These are phyloP conservation scores for Chrysogorgia sp. DNA, from an alignment of 92 coral and sea anemone genomes.

Conservation along the genomic window DNA sequence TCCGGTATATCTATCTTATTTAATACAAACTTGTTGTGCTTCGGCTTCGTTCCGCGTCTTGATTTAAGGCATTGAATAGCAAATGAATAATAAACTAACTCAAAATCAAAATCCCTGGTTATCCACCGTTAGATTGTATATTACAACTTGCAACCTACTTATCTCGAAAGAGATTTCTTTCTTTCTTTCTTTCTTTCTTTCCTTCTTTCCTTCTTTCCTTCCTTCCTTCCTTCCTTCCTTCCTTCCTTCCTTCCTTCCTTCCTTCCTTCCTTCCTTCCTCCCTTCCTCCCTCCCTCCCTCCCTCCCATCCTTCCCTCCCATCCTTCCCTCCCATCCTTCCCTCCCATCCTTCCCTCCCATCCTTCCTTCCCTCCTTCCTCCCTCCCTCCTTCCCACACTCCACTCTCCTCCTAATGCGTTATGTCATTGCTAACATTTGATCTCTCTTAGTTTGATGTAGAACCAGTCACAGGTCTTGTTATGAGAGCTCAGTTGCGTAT, in stretches of 20 bases:
- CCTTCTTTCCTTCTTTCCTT: too few species aligned
- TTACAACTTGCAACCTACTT: too few species aligned
- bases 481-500: slow-evolving; percentile 68
- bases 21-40: too few species aligned
- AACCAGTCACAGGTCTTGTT: slow-evolving; percentile 76
- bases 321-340: background rate
- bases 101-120: too few species aligned
- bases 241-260: too few species aligned
- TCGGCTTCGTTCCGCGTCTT: too few species aligned
- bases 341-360: background rate
- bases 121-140: too few species aligned
- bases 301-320: background rate
- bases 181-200: background rate
- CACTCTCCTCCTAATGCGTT: background rate
- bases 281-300: background rate
- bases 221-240: too few species aligned
- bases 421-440: background rate
- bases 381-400: background rate
- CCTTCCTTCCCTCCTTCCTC: background rate
- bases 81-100: too few species aligned
- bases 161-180: too few species aligned
- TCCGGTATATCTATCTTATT: too few species aligned
- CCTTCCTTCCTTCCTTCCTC: background rate
- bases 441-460: slow-evolving; percentile 70
- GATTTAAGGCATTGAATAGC: too few species aligned